Conservation (phyloP, 2,888 invertebrate species). For the Melolontha melolontha region DNA sequence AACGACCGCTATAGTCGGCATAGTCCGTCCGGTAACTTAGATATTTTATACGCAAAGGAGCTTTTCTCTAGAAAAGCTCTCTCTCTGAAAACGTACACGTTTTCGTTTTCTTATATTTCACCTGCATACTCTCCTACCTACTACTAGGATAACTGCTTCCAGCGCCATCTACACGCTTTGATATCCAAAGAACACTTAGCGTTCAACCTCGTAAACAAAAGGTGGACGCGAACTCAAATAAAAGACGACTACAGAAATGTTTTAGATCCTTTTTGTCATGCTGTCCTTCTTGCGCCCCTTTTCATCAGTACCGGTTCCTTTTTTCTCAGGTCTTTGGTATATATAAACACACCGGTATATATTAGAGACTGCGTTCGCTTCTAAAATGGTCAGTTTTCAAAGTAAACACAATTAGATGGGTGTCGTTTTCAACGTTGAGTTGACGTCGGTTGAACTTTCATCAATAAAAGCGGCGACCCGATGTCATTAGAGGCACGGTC, state of each 20-base stretch:
- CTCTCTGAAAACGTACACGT: conserved; percentile 21
- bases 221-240: conserved; percentile 18
- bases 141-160: not conserved
- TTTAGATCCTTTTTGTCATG: conserved; percentile 1
- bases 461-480: conserved; percentile 43
- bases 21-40: conserved; percentile 21
- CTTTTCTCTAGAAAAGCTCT: conserved; percentile 32
- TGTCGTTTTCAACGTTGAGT: conserved; percentile 40
- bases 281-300: not conserved
- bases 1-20: conserved; percentile 2
- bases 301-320: not conserved
- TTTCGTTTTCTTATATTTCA: conserved; percentile 33
- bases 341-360: conserved; percentile 6
- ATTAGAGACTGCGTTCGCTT: not conserved
- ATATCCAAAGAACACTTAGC: conserved; percentile 6
- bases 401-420: conserved; percentile 46
- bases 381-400: conserved; percentile 44
- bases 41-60: conserved; percentile 42
- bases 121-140: not conserved
- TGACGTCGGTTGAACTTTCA: conserved; percentile 43
- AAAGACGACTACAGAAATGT: conserved; percentile 6
- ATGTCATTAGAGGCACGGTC: conserved; percentile 24
- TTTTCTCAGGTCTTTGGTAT: not conserved
- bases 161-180: not conserved
- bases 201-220: conserved; percentile 3